Evolutionary conservation across 2,888 invertebrate species (phyloP), one percentile per base, ranked within the genome.

Genomic region (Augochlorella aurata): DNA sequence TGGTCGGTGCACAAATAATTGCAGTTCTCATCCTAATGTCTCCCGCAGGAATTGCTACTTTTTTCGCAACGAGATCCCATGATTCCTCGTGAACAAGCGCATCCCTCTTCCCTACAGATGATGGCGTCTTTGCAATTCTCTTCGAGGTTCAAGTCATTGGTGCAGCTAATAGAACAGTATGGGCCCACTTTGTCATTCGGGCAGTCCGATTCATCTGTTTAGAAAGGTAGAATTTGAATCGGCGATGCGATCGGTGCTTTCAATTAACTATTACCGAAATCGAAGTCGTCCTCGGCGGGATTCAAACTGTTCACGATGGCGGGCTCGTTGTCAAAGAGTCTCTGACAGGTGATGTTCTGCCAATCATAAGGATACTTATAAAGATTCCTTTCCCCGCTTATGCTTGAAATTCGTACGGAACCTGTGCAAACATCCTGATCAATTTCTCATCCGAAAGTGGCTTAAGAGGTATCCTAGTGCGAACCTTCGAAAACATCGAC

Each of bases 321-420:
- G 16, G 24, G 49, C 14, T 77, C 70, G 3, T 83, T 24, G 66
- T 90, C 85, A 49, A 86, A 88, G 45, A 91, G 63, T 77, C 87
- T 90, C 68, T 91, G 89, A 66, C 91, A 91, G 8, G 86, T 86
- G 0, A 85, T 77, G 9, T 73, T 81, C 9, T 85, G 88, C 90
- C 88, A 89, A 58, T 58, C 54, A 16, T 82, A 74, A 0, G 7
- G 1, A 24, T 0, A 8, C 0, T 4, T 0, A 2, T n/a, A 0
- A 0, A 68, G 24, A 69, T 90, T 84, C 71, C 79, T 58, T 9
- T 29, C 45, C 21, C 79, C 70, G 18, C 8, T 24, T 50, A 89
- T 79, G 12, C 1, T 54, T 38, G 72, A 66, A 0, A 29, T 47
- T 81, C 87, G 89, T 1, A 85, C 49, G 0, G 79, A 66, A 8